Base-by-base conservation (phyloP, 2,113 vertebrate genomes). In the Malaclemys terrapin region DNA sequence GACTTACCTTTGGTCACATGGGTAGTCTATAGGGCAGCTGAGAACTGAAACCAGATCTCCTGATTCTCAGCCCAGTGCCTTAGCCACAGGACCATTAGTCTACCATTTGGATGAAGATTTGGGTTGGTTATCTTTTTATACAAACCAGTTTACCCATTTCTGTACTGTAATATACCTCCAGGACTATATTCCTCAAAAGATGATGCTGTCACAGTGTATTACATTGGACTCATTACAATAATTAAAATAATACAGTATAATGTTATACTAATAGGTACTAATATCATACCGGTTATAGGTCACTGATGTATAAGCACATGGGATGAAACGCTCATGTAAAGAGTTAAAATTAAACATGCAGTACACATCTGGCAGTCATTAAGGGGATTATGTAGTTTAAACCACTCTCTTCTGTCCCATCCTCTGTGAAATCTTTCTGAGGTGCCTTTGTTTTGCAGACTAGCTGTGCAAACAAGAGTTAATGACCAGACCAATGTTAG, bases 21-120 rank as follows among this genome's bases (percentile, higher is more conserved):
- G 82, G 81, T 72, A 59, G 52, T 3, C 65, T 80, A 65, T 10
- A n/a, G 88, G 42, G 38, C 24, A 87, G 91, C 76, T 27, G 57
- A 83, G 84, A 83, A 84, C 88, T 91, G 93, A 83, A 85, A n/a
- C 79, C 12, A 10, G 17, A 76, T 87, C 56, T 57, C 2, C 10
- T 24, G 56, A 57, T 57, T 57, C 24, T 57, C 56, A 57, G 56
- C 24, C 24, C 72, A 76, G 0, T 50, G 69, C 93, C 85, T 52
- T 1, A 17, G 62, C 62, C 72, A 83, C 72, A 69, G 50, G 56
- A 82, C n/a, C 91, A 88, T 80, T 87, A 94, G 72, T 25, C 56
- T 62, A 82, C 62, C 0, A 0, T 5, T 47, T 87, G 79, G 11
- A 45, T 16, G 13, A 86, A 57, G 56, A 57, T 57, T 57, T 57